A percentile compares a stretch with the other conserved stretches of the same genome.
phyloP scores from a whole-genome alignment of 2,113 vertebrate genomes.

The Pachypanchax playfairii region DNA sequence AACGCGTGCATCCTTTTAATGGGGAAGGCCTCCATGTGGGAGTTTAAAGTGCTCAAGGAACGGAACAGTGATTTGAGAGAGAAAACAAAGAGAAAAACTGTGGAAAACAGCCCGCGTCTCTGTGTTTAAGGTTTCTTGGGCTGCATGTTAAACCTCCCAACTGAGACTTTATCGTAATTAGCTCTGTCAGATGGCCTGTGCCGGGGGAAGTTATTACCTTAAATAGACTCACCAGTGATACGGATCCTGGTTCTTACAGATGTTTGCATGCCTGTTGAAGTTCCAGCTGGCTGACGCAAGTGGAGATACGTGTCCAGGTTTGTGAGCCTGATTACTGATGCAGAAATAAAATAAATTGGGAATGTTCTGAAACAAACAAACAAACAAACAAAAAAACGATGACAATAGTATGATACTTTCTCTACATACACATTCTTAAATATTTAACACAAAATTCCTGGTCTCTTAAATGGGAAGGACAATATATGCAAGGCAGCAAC shows the following conservation, averaged over 20 bases:
- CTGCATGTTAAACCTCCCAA: constrained; percentile 62
- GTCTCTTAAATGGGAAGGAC: no score
- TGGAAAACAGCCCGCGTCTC: constrained; percentile 44
- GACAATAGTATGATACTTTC: no score
- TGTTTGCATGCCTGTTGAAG: constrained; percentile 71
- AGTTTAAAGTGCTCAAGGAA: constrained; percentile 64
- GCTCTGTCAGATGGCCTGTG: constrained; percentile 73
- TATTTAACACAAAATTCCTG: no score
- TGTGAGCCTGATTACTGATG: constrained; percentile 54
- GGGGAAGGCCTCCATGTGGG: constrained; percentile 63
- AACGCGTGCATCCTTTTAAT: constrained; percentile 66
- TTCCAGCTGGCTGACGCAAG: constrained; percentile 61
- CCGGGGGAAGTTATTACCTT: constrained; percentile 74
- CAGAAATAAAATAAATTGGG: constrained; percentile 59
- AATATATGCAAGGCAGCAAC: no score
- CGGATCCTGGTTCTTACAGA: constrained; percentile 68
- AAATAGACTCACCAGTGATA: constrained; percentile 72
- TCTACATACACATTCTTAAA: no score
- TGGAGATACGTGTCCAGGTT: constrained; percentile 45
- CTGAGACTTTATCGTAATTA: constrained; percentile 74
- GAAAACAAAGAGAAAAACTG: constrained; percentile 60
- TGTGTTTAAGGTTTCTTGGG: constrained; percentile 62
- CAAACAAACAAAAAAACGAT: no score
- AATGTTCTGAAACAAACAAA: constrained; percentile 24
- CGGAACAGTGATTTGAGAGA: constrained; percentile 66